phyloP scores from a whole-genome alignment of 2,797 vertebrate species.

The Babyrousa celebensis region DNA sequence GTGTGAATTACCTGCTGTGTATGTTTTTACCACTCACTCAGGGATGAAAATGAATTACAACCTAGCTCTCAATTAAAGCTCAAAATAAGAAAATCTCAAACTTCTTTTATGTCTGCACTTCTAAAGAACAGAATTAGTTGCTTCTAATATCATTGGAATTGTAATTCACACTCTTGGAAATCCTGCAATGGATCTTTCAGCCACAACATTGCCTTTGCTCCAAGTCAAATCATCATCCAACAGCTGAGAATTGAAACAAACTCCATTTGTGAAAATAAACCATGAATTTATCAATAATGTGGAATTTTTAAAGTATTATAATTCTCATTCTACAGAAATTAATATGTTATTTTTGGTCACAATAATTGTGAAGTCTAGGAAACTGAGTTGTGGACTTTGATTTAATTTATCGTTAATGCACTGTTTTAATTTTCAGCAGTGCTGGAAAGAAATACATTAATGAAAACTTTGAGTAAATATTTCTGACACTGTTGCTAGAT shows the following conservation, averaged over 20 bases:
- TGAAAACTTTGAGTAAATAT: constrained; percentile 69
- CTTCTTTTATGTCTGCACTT: constrained; percentile 93
- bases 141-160: constrained; percentile 93
- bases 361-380: constrained; percentile 89
- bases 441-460: constrained; percentile 69
- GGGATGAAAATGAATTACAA: constrained; percentile 95
- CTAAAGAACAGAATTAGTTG: constrained; percentile 93
- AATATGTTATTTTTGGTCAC: constrained; percentile 86
- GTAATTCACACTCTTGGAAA: constrained; percentile 93
- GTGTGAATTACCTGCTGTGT: constrained; percentile 98
- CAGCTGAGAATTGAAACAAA: constrained; percentile 94
- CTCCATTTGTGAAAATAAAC: constrained; percentile 92
- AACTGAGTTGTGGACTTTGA: constrained; percentile 79
- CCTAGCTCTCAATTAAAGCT: constrained; percentile 94
- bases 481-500: constrained; percentile 72
- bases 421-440: constrained; percentile 69
- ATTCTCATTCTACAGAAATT: constrained; percentile 89
- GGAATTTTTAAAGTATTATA: constrained; percentile 92
- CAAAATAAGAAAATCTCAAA: constrained; percentile 92
- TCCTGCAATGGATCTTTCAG: constrained; percentile 92
- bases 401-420: constrained; percentile 78
- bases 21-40: constrained; percentile 96
- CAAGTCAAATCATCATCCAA: constrained; percentile 92
- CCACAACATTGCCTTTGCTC: constrained; percentile 92
- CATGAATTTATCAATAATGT: constrained; percentile 90